Evolutionary conservation across 2,113 vertebrate species (phyloP), one percentile per base, ranked within the genome.

Genomic region (Rousettus leschenaultii): DNA sequence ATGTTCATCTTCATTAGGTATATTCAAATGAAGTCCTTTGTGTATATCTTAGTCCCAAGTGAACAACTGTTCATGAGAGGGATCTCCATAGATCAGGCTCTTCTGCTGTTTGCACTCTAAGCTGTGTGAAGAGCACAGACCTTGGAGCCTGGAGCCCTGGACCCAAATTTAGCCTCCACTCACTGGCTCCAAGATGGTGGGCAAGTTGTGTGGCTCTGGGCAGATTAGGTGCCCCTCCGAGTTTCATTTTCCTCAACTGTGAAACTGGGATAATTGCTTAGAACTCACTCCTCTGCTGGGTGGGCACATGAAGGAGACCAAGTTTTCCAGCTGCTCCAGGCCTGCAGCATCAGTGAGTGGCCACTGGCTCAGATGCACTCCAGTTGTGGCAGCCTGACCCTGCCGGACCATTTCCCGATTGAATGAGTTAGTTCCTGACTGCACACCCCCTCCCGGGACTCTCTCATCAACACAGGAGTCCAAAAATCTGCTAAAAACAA

Each of bases 161-260:
- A 59, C 24, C 5, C 51, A 53, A 13, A 21, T 61, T 73, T 40
- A 68, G 57, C 7, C n/a, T 57, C 40, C 1, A 13, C 28, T 43
- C 10, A 7, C 4, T 65, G 33, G 3, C 73, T 38, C 38, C 66
- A 33, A 84, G 38, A 55, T 40, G 8, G 40, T 48, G 5, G 35
- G 28, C 70, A 65, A 13, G 45, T 55, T 33, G 15, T n/a, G 5
- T 79, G 35, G 48, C 33, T 14, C 40, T 48, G 35, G 51, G 7
- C 12, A 30, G 45, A 14, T 45, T n/a, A 10, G 68, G 28, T 2
- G 2, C 0, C 1, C 14, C 21, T 53, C 40, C 55, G 73, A 0
- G 40, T 66, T 59, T 11, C 5, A 5, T n/a, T 75, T 75, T 79
- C 35, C 35, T 82, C 66, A 45, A 0, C 35, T 35, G 22, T 33